phyloP scores from a whole-genome alignment of 2,888 invertebrate genomes.

The Luffia ferchaultella region DNA sequence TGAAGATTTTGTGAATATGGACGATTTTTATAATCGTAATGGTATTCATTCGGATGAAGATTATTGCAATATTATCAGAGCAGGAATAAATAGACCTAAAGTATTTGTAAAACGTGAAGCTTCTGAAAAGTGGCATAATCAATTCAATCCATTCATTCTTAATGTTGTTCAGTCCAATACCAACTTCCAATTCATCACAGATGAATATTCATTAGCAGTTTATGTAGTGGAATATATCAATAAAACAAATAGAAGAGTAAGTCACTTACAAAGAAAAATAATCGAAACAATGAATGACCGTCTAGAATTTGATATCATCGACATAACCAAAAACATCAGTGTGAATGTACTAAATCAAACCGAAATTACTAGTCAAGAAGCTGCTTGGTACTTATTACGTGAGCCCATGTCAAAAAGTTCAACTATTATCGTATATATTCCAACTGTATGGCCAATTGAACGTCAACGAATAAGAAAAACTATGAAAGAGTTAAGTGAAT shows the following conservation, averaged over 20 bases:
- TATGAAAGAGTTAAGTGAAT: constrained; percentile 23
- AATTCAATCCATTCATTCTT: constrained; percentile 20
- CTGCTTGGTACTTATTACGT: constrained; percentile 17
- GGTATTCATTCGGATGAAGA: constrained; percentile 1
- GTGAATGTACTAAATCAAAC: constrained; percentile 20
- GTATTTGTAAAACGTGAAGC: constrained; percentile 20
- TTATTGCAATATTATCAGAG: constrained; percentile 5
- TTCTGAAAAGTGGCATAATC: constrained; percentile 19
- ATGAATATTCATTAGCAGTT: constrained; percentile 24
- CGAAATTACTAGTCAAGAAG: constrained; percentile 29
- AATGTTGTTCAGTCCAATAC: constrained; percentile 17
- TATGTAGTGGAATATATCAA: constrained; percentile 27
- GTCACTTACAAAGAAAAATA: constrained; percentile 22
- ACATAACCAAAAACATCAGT: constrained; percentile 12
- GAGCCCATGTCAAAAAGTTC: constrained; percentile 18
- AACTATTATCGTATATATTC: constrained; percentile 16
- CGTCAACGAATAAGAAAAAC: constrained; percentile 28
- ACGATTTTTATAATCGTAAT: constrained; percentile 1
- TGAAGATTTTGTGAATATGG: constrained; percentile 1
- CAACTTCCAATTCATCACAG: constrained; percentile 22
- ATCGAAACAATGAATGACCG: constrained; percentile 14
- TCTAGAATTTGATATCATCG: constrained; percentile 9
- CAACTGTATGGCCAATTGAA: constrained; percentile 27
- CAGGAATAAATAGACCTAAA: constrained; percentile 18
- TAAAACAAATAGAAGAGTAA: constrained; percentile 22